A percentile compares a stretch with the other conserved stretches of the same genome.
phyloP scores from a whole-genome alignment of 2,797 vertebrate genomes.

The Pangasius krempfi region DNA sequence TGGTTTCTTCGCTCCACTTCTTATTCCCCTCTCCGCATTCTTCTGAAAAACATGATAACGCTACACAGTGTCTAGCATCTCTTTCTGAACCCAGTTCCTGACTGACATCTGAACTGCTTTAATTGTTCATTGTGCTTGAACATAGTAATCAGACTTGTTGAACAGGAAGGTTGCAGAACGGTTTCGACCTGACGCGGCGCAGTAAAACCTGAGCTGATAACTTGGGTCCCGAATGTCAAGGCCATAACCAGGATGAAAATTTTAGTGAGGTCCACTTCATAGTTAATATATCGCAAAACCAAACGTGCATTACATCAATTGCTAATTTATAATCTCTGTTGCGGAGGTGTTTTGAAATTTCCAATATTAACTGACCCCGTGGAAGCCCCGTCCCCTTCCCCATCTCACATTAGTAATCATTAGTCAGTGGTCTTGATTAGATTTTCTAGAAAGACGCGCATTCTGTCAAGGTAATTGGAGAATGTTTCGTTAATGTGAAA shows the following conservation, averaged over 20 bases:
- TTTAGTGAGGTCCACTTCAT: neutral
- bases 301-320: neutral
- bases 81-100: neutral
- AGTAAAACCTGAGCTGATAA: neutral
- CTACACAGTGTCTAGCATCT: neutral
- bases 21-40: conserved; percentile 19
- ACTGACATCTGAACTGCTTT: conserved; percentile 26
- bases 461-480: neutral
- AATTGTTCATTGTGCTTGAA: conserved; percentile 17
- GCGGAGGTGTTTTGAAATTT: neutral
- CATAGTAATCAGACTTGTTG: neutral
- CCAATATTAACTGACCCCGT: neutral
- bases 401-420: neutral
- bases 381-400: neutral
- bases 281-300: neutral
- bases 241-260: neutral
- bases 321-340: neutral
- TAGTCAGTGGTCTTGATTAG: neutral
- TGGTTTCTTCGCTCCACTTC: neutral
- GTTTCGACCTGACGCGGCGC: neutral
- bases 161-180: neutral
- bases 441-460: neutral
- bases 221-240: neutral
- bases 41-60: conserved; percentile 13
- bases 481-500: neutral